Base-by-base conservation (phyloP, 35 echinoderm and acorn worm genomes). In the Acanthaster planci region DNA sequence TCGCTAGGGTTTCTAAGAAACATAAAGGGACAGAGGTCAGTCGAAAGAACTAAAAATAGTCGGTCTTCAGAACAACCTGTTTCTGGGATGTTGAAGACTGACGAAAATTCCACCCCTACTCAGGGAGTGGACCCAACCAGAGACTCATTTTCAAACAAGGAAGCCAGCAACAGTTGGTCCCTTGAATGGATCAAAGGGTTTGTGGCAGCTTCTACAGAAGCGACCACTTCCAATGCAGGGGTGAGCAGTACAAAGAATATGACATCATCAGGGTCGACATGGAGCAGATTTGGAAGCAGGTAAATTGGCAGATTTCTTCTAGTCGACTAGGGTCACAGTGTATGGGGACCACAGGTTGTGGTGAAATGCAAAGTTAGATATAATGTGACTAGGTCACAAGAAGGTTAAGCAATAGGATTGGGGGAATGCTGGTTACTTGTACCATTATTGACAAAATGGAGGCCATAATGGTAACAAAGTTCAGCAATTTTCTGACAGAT, bases 41-140 rank as follows among this genome's bases (percentile, higher is more conserved):
- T 72, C 0, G 64, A 51, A 38, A 83, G 81, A 83, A 57, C 52
- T 83, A 53, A 83, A 59, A 57, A 72, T 72, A 72, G 22, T 31
- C 81, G 82, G 87, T 89, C 87, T 52, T 89, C 87, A 89, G 87
- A 84, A 89, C 87, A 89, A 80, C 68, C 87, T 89, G 80, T 44
- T 54, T 23, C 51, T 35, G 87, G 87, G 87, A 60, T 89, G 87
- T 89, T 83, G 87, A 89, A 80, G 87, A 89, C 87, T 36, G 87
- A 72, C 34, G 64, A 38, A 77, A 84, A 89, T 75, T 77, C 57
- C 80, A 67, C 87, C 87, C 87, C 87, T 89, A 35, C 75, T 26
- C 53, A 84, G 67, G 68, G 76, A 77, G 84, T 86, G 64, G 64
- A 83, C 8, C 16, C 22, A 51, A 60, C 81, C 18, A 36, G 56